Evolutionary conservation across 2,113 vertebrate genomes (phyloP).

Genomic region (Malurus melanocephalus): DNA sequence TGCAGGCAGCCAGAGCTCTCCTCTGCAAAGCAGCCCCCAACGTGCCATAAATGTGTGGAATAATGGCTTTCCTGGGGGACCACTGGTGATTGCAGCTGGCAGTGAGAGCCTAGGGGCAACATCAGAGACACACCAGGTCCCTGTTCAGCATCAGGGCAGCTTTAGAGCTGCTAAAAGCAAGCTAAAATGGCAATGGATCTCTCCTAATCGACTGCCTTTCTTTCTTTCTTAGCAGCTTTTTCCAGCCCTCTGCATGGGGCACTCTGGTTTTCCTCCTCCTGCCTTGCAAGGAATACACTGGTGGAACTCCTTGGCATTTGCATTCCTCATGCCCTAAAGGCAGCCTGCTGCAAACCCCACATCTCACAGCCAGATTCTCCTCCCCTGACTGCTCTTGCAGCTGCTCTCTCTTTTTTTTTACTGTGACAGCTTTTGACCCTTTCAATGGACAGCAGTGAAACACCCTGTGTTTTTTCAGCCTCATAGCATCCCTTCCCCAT

Average conservation of each 20-base stretch:
- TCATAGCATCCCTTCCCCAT: neutral
- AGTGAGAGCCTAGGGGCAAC: neutral
- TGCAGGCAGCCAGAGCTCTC: neutral
- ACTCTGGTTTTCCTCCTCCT: neutral
- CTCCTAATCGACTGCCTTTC: neutral
- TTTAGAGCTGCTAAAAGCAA: neutral
- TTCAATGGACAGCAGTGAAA: neutral
- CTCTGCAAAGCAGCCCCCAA: neutral
- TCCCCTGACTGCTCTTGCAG: neutral
- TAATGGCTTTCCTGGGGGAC: neutral
- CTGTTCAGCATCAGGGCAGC: neutral
- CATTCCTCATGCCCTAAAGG: neutral
- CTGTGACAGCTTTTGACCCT: neutral
- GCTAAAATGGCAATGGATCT: neutral
- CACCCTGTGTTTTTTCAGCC: neutral
- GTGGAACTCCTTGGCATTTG: neutral
- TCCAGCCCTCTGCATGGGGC: neutral
- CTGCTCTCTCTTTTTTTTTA: neutral
- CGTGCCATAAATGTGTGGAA: neutral
- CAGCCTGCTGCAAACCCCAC: neutral
- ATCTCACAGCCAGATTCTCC: neutral
- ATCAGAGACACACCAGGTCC: neutral
- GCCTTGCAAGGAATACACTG: neutral
- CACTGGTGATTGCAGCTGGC: fast-evolving
- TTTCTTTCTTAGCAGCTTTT: neutral